Evolutionary conservation across 2,888 invertebrate genomes (phyloP), one percentile per base, ranked within the genome.

Genomic region (Monopis laevigella): DNA sequence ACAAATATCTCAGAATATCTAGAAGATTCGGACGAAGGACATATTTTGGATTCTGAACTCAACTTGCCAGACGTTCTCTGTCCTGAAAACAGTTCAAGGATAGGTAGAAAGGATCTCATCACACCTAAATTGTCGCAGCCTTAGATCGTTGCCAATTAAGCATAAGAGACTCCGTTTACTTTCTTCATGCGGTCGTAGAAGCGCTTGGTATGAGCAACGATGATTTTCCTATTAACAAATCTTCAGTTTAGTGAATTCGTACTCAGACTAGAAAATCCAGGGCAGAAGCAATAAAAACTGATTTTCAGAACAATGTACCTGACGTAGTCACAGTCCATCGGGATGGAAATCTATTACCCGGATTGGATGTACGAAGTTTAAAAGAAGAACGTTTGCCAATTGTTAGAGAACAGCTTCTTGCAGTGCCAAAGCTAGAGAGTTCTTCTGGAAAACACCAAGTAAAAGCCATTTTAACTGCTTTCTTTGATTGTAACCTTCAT

Each of bases 11-110:
- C n/a, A 19, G 39, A 34, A 26, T 32, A 26, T 34, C 27, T 34
- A 7, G 34, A 35, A 26, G 14, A 35, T 39, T 43, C 40, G 14
- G 38, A 40, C 13, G 24, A 36, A 21, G 42, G 43, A 43, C 28
- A 46, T 39, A 27, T 34, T 34, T 34, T 16, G 13, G 14, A 34
- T 16, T 34, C 34, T 34, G 34, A 34, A 34, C 34, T 34, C n/a
- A 34, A 16, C 16, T 14, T 16, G n/a, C n/a, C n/a, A 14, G 14
- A 34, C 14, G n/a, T 34, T 34, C 17, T 16, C 11, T 29, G 29
- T 11, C 12, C 29, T 29, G n/a, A 29, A 11, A 29, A 29, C 6
- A 11, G 10, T 29, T 29, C n/a, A 5, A 29, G n/a, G n/a, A 29
- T 5, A 29, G 29, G 34, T 16, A 34, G 4, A 16, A 34, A 34